Evolutionary conservation across 2,888 invertebrate species (phyloP), one percentile per base, ranked within the genome.

Genomic region (Selenia dentaria): DNA sequence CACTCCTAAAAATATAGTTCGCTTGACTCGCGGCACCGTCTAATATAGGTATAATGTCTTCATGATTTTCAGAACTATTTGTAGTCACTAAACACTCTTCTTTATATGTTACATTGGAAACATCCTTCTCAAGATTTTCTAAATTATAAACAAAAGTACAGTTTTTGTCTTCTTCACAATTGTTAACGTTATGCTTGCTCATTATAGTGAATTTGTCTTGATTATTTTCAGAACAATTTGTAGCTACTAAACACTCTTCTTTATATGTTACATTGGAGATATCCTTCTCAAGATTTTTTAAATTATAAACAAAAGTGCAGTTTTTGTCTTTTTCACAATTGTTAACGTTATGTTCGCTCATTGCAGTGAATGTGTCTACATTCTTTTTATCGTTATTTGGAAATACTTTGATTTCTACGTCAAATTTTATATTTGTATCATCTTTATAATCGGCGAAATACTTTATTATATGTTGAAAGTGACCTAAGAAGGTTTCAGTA

Each of bases 41-140:
- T 24, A 84, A 67, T 50, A 85, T 29, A 6, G 82, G 70, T 49
- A 84, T 77, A 18, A 83, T 70, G 54, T 74, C 69, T 13, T 68
- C 62, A 13, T 45, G 42, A 13, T 22, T 43, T 22, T 58, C 33
- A 29, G 38, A 40, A 35, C 28, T 29, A 9, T 41, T 20, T 20
- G 14, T 40, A 6, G 8, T 28, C 9, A 37, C 22, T 35, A 44
- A 22, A 3, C 6, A 12, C 18, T 20, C 20, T 25, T 43, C 24
- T 26, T 16, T 10, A 28, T n/a, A 25, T 6, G 24, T 31, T 10
- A 16, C 16, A 20, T 11, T 9, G 9, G 10, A 25, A 12, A 13
- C 4, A 20, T 22, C 11, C 6, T 24, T 9, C 13, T 4, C 32
- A 8, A 8, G 9, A 18, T 39, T 32, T 12, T 44, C 26, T 28